phyloP scores from a whole-genome alignment of 2,888 invertebrate species.

The Scrobipalpa atriplicella region DNA sequence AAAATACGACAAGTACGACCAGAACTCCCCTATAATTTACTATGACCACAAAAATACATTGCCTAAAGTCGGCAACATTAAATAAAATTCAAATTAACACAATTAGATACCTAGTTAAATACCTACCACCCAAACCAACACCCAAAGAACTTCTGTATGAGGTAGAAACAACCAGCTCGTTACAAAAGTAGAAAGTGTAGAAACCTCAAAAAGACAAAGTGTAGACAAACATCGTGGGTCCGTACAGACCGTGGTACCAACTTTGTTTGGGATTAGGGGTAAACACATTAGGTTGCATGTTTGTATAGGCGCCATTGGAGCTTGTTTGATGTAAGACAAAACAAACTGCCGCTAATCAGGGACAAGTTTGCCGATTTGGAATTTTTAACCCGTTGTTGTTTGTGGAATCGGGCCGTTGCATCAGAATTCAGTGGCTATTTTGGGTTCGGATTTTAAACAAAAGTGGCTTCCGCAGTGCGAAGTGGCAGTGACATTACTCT shows the following conservation, averaged over 20 bases:
- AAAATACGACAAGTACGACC: no score
- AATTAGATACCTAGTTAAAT: no score
- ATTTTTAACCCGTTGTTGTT: conserved; percentile 56
- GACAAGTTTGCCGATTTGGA: conserved; percentile 60
- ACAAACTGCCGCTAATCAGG: conserved; percentile 66
- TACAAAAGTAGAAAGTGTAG: conserved; percentile 29
- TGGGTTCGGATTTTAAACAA: conserved; percentile 1
- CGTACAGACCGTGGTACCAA: conserved; percentile 48
- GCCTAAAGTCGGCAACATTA: no score
- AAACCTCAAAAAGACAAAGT: conserved; percentile 49
- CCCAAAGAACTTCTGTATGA: neutral
- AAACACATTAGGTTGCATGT: conserved; percentile 79
- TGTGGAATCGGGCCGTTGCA: conserved; percentile 37
- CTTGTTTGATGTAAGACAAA: conserved; percentile 74
- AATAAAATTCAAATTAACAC: no score
- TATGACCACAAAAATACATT: no score
- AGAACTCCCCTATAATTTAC: no score
- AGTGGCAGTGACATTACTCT: neutral
- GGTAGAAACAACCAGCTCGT: neutral
- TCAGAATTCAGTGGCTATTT: conserved; percentile 31
- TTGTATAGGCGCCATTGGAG: conserved; percentile 70
- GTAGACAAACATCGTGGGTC: conserved; percentile 53
- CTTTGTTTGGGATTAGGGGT: conserved; percentile 72
- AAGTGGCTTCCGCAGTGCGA: conserved; percentile 1
- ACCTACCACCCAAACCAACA: no score